Evolutionary conservation across 1,140 invertebrate species (phyloP), one percentile per base, ranked within the genome.

Genomic region (Cherax destructor): DNA sequence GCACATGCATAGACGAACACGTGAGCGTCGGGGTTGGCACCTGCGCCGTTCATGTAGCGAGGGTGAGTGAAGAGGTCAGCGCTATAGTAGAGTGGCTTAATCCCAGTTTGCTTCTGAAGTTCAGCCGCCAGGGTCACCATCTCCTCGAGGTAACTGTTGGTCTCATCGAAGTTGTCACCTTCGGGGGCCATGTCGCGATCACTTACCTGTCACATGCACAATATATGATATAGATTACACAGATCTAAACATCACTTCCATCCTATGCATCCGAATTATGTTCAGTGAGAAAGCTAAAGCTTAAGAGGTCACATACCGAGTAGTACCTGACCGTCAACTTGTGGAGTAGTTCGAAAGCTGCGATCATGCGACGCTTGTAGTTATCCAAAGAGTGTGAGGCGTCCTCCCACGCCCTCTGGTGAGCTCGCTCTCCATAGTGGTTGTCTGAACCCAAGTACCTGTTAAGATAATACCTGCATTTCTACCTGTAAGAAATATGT

Each of bases 331-430:
- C 83, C 56, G 72, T 56, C 65, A 96, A 94, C 94, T 96, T 96
- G 7, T 93, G 93, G 93, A 96, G 96, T 86, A 97, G 95, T 85
- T 97, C 96, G 94, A 96, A 96, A 6, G 95, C 95, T 0, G 96
- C 96, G 92, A 95, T 94, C 24, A 97, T 93, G 87, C 95, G 94
- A 5, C 95, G 94, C 91, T 96, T 96, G 92, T 95, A 95, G 93
- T 96, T 96, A 87, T 96, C 96, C 91, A 96, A 85, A 7, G 95
- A 94, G 86, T 95, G 94, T 5, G 95, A 94, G 77, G 95, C 94
- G 93, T 96, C 96, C 93, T 96, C 96, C 96, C 96, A 96, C 0
- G 95, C 94, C 11, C 95, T 94, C n/a, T 94, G 93, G 85, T 95
- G 93, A n/a, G 94, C 95, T 2, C 95, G 94, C 91, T 95, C 94